These are phyloP conservation scores for Laticauda colubrina DNA, from an alignment of 2,113 vertebrate genomes.

Conservation along the genomic window DNA sequence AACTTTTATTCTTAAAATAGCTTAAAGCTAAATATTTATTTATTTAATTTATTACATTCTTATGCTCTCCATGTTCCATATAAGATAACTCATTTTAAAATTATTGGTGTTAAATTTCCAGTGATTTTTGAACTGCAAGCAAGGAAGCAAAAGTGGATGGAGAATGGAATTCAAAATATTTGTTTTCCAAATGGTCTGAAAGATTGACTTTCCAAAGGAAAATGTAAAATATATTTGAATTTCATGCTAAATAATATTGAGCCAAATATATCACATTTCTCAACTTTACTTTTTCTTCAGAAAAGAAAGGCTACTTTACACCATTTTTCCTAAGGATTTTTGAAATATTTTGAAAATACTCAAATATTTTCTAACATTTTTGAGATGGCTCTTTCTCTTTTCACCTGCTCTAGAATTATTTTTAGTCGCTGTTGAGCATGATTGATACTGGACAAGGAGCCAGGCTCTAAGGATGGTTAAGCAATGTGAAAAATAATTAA, in stretches of 20 bases:
- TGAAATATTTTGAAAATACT: background rate
- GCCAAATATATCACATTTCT: background rate
- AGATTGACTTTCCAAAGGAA: background rate
- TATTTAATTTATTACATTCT: no score
- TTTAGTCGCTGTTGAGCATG: background rate
- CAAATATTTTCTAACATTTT: background rate
- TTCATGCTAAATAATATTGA: background rate
- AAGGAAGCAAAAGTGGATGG: background rate
- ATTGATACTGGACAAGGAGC: background rate
- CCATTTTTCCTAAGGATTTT: background rate
- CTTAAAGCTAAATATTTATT: background rate
- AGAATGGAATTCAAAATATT: background rate
- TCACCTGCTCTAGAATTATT: background rate
- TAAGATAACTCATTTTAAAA: no score
- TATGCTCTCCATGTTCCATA: no score
- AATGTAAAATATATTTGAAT: background rate
- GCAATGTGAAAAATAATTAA: no score
- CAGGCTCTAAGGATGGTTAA: no score
- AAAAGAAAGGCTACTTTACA: background rate
- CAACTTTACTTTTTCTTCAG: background rate
- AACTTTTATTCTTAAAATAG: constrained; percentile 10
- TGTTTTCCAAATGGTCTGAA: background rate
- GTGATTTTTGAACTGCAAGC: background rate
- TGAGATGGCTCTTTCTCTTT: background rate
- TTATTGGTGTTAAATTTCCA: background rate